Conservation (phyloP, 2,113 vertebrate species). For the Sinosuthora webbiana region DNA sequence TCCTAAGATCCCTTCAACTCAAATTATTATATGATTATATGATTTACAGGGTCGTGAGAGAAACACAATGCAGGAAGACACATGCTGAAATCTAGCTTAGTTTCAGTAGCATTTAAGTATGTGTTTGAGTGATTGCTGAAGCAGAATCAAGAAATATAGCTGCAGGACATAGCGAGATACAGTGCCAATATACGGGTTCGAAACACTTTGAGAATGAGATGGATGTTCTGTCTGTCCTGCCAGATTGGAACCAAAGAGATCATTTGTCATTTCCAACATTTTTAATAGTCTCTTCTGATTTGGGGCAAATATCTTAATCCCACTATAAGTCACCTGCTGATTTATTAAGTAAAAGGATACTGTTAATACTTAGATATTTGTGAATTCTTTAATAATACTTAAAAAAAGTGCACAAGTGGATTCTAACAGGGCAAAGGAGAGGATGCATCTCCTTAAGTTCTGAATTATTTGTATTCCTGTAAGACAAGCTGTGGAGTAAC, state of each 20-base stretch:
- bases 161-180: background rate
- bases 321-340: background rate
- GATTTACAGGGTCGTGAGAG: background rate
- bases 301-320: background rate
- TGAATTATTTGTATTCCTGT: background rate
- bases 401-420: background rate
- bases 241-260: background rate
- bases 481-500: background rate
- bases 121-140: background rate
- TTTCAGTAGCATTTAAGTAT: background rate
- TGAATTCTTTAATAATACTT: background rate
- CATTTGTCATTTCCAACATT: background rate
- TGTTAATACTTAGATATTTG: background rate
- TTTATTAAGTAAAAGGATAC: background rate
- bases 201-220: background rate
- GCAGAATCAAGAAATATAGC: background rate
- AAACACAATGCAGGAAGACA: background rate
- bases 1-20: background rate
- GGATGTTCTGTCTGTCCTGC: background rate
- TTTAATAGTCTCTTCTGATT: background rate
- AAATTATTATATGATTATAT: background rate
- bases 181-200: background rate
- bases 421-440: background rate
- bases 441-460: background rate
- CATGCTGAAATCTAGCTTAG: background rate